Conservation (phyloP, 2,113 vertebrate genomes). For the Centropristis striata region DNA sequence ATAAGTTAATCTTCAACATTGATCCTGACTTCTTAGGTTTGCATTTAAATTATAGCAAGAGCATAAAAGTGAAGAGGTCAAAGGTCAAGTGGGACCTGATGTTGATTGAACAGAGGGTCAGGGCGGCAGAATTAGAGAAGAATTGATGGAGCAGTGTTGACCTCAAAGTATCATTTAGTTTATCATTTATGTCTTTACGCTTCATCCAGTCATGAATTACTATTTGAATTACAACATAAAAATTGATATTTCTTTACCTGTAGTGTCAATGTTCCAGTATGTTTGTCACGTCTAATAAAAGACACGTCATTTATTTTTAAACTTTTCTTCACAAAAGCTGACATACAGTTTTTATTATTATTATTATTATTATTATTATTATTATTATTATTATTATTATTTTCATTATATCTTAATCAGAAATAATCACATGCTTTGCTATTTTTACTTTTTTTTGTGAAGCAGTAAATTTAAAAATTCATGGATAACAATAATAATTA, state of each 20-base stretch:
- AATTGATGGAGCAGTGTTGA: conserved; percentile 20
- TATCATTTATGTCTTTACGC: not conserved
- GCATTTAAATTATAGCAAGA: conserved; percentile 43
- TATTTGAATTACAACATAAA: too few species aligned
- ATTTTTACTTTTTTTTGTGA: too few species aligned
- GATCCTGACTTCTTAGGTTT: conserved; percentile 38
- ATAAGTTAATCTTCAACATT: conserved; percentile 54
- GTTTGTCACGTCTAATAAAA: too few species aligned
- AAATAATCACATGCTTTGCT: too few species aligned
- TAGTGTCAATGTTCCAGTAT: too few species aligned
- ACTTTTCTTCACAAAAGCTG: not conserved
- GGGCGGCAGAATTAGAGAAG: not conserved
- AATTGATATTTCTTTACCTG: too few species aligned
- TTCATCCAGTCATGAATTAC: not conserved
- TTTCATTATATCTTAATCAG: too few species aligned
- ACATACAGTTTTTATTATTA: too few species aligned
- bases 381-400: too few species aligned
- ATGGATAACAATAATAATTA: too few species aligned
- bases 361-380: too few species aligned
- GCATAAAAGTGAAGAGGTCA: conserved; percentile 22
- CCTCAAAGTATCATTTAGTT: not conserved
- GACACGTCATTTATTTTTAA: not conserved
- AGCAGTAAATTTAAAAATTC: too few species aligned
- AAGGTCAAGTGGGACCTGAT: conserved; percentile 34
- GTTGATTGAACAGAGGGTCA: conserved; percentile 25